phyloP scores from a whole-genome alignment of 2,888 invertebrate genomes.

The Drosophila mulleri region DNA sequence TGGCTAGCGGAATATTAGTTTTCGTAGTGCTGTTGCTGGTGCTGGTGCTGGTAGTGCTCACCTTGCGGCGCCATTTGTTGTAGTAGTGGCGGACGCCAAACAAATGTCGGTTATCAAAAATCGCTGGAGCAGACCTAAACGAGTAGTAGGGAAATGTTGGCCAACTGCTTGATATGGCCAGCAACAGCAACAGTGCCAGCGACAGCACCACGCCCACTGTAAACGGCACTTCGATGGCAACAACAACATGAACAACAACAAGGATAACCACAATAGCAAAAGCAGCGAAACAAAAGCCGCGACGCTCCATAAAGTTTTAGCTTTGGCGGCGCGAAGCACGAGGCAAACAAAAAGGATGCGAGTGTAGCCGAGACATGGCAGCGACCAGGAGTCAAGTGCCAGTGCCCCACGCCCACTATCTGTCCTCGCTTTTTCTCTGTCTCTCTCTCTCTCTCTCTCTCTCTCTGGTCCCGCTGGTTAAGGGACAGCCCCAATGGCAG shows the following conservation, averaged over 20 bases:
- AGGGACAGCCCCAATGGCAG: constrained; percentile 54
- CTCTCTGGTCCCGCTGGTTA: neutral
- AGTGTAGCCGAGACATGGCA: constrained; percentile 15
- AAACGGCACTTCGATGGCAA: constrained; percentile 10
- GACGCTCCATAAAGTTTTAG: constrained; percentile 78
- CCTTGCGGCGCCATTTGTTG: constrained; percentile 45
- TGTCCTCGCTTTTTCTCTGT: neutral
- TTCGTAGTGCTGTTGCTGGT: constrained; percentile 9
- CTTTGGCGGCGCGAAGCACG: constrained; percentile 37
- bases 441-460: neutral
- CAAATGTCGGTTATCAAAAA: constrained; percentile 78
- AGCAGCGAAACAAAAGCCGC: constrained; percentile 60
- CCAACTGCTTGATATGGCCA: constrained; percentile 67
- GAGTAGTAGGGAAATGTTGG: constrained; percentile 75
- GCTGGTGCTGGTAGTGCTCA: constrained; percentile 1
- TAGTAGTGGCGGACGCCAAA: constrained; percentile 44
- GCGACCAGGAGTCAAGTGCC: constrained; percentile 57
- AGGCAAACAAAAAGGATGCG: constrained; percentile 45
- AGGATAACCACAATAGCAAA: constrained; percentile 7
- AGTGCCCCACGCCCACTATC: constrained; percentile 19
- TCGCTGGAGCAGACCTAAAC: constrained; percentile 73
- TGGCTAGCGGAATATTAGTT: constrained; percentile 47
- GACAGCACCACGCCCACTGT: constrained; percentile 48
- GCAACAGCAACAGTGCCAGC: constrained; percentile 23
- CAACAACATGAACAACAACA: constrained; percentile 7